phyloP scores from a whole-genome alignment of 2,888 invertebrate species.

The Napeogenes sylphis region DNA sequence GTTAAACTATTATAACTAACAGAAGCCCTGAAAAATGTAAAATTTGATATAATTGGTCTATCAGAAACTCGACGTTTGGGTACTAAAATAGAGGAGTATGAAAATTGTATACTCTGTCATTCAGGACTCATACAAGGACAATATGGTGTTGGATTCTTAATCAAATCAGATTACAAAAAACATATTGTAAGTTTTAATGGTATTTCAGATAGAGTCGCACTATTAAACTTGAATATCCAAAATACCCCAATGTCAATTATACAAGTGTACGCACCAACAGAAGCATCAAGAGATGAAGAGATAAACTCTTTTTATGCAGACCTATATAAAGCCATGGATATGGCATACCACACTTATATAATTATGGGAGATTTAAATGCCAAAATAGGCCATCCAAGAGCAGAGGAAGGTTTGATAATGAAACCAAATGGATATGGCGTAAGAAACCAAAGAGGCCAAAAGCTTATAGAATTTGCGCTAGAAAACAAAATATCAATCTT shows the following conservation, averaged over 20 bases:
- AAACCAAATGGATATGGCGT: too few relatives aligned
- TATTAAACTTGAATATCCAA: conserved; percentile 27
- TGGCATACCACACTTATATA: conserved; percentile 21
- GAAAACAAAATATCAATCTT: conserved; percentile 33
- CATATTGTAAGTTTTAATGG: conserved; percentile 25
- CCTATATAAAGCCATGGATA: conserved; percentile 20
- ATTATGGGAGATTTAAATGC: conserved; percentile 27
- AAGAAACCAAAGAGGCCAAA: too few relatives aligned
- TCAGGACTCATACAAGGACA: conserved; percentile 22
- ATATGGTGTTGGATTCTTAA: conserved; percentile 35
- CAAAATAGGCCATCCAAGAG: conserved; percentile 3
- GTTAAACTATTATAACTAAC: too few relatives aligned
- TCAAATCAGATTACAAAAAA: conserved; percentile 30
- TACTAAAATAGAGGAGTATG: too few relatives aligned
- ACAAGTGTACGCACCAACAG: conserved; percentile 33
- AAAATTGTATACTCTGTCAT: conserved; percentile 30
- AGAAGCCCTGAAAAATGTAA: too few relatives aligned
- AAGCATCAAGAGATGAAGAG: conserved; percentile 24
- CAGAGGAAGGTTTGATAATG: too few relatives aligned
- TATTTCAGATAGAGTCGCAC: conserved; percentile 32
- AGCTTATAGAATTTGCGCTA: conserved; percentile 29
- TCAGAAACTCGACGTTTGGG: too few relatives aligned
- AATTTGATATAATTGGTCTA: too few relatives aligned
- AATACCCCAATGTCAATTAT: conserved; percentile 21
- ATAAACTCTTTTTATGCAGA: conserved; percentile 25